Evolutionary conservation across 2,797 vertebrate species (phyloP).

Genomic region (Acanthurus leucopareius): DNA sequence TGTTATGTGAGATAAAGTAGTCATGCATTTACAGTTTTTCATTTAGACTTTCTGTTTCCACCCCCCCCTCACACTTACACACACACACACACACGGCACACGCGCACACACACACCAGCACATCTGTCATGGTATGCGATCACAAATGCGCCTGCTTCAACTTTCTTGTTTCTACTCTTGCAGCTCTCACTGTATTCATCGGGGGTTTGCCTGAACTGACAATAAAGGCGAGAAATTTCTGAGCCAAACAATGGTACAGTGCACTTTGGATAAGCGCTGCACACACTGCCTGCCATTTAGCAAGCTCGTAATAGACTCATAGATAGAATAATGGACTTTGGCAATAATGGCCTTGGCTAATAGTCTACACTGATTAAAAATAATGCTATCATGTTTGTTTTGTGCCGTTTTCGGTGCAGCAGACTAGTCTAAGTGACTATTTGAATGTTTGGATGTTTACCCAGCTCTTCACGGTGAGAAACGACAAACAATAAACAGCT

Average conservation of each 20-base stretch:
- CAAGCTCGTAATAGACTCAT: slow-evolving; percentile 79
- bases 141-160: slow-evolving; percentile 84
- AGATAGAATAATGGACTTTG: slow-evolving; percentile 78
- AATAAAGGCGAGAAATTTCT: slow-evolving; percentile 83
- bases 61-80: slow-evolving; percentile 19
- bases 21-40: slow-evolving; percentile 68
- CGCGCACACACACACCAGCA: slow-evolving; percentile 59
- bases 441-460: slow-evolving; percentile 66
- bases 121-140: slow-evolving; percentile 84
- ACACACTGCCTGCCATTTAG: slow-evolving; percentile 81
- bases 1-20: slow-evolving; percentile 41
- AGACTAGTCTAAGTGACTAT: slow-evolving; percentile 60
- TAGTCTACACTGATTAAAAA: slow-evolving; percentile 81
- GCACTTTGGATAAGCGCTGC: slow-evolving; percentile 83
- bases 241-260: slow-evolving; percentile 85
- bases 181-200: slow-evolving; percentile 84
- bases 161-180: slow-evolving; percentile 85
- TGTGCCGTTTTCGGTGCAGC: slow-evolving; percentile 49
- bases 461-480: slow-evolving; percentile 72
- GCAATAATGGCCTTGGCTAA: slow-evolving; percentile 78
- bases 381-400: slow-evolving; percentile 71
- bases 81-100: slow-evolving; percentile 9
- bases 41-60: slow-evolving; percentile 40
- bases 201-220: slow-evolving; percentile 84
- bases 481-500: slow-evolving; percentile 78